Base-by-base conservation (phyloP, 53 echinoderm and acorn worm species). In the Paelopatides confundens region DNA sequence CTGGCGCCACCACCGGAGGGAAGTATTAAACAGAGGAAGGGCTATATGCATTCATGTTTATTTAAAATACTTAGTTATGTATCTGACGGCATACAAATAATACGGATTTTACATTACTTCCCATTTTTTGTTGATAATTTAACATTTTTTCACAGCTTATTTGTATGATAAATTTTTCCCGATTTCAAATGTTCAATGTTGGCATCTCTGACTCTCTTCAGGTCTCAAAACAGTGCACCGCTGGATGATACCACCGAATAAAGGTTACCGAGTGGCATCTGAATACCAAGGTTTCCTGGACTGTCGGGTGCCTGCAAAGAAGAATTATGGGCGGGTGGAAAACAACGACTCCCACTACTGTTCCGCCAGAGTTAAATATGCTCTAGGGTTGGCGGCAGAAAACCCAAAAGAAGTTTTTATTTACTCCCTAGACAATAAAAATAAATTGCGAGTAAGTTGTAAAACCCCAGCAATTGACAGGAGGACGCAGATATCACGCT, bases 171-270 rank as follows among this genome's bases (percentile, higher is more conserved):
- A n/a, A n/a, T n/a, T n/a, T n/a, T n/a, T n/a, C n/a, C n/a, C n/a
- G n/a, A n/a, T n/a, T n/a, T n/a, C n/a, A n/a, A n/a, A n/a, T n/a
- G n/a, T n/a, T n/a, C n/a, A n/a, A n/a, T n/a, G n/a, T n/a, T n/a
- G n/a, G n/a, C n/a, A n/a, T n/a, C n/a, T n/a, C n/a, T n/a, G n/a
- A n/a, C n/a, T n/a, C n/a, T n/a, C n/a, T n/a, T n/a, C 35, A 69
- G 63, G 62, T 34, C 13, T 21, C 5, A 67, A 23, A 40, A 91
- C 87, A 4, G 71, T 91, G 8, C 54, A 52, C 4, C 63, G 84
- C 0, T 87, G 87, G 84, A 87, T 87, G 87, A 71, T 33, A 24
- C 66, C 92, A 11, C 92, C 87, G 11, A 65, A 82, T 23, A 87
- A 51, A 33, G 3, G 36, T 0, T 18, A 21, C 9, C 4, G 10